These are phyloP conservation scores for Phthorimaea operculella DNA, from an alignment of 1,140 invertebrate species.

Conservation along the genomic window DNA sequence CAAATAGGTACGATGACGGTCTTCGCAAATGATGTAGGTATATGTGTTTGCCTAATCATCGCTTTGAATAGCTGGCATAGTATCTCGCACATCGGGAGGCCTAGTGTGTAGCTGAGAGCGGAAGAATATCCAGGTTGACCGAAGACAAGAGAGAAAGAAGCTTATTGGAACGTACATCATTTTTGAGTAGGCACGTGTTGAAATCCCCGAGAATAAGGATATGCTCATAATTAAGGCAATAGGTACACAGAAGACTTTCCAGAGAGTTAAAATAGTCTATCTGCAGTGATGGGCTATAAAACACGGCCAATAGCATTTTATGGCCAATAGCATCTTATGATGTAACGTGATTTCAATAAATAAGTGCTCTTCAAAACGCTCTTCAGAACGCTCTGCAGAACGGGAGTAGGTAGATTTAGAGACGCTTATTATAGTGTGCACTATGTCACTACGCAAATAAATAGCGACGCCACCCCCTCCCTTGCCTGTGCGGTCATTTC, in stretches of 20 bases:
- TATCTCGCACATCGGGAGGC: too few relatives aligned
- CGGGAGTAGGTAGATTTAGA: neutral
- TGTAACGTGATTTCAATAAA: too few relatives aligned
- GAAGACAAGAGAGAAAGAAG: slow-evolving; percentile 2
- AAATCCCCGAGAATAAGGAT: neutral
- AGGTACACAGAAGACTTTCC: neutral
- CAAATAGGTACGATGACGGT: too few relatives aligned
- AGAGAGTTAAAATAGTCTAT: slow-evolving; percentile 6
- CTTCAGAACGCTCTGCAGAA: too few relatives aligned
- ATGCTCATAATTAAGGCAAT: slow-evolving; percentile 1
- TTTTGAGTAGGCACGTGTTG: slow-evolving; percentile 5
- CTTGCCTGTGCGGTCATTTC: neutral
- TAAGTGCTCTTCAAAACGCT: too few relatives aligned
- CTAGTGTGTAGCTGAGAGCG: slow-evolving; percentile 10
- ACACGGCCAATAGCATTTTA: too few relatives aligned
- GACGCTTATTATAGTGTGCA: neutral
- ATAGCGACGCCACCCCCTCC: slow-evolving; percentile 4
- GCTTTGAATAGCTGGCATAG: too few relatives aligned
- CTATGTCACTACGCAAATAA: neutral
- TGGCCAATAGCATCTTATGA: too few relatives aligned
- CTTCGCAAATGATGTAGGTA: too few relatives aligned
- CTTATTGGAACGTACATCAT: slow-evolving; percentile 7
- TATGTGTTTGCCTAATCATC: too few relatives aligned
- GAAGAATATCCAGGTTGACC: slow-evolving; percentile 6
- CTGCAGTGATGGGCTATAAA: slow-evolving; percentile 1